These are phyloP conservation scores for Ophion slaviceki DNA, from an alignment of 2,888 invertebrate species.

Conservation along the genomic window DNA sequence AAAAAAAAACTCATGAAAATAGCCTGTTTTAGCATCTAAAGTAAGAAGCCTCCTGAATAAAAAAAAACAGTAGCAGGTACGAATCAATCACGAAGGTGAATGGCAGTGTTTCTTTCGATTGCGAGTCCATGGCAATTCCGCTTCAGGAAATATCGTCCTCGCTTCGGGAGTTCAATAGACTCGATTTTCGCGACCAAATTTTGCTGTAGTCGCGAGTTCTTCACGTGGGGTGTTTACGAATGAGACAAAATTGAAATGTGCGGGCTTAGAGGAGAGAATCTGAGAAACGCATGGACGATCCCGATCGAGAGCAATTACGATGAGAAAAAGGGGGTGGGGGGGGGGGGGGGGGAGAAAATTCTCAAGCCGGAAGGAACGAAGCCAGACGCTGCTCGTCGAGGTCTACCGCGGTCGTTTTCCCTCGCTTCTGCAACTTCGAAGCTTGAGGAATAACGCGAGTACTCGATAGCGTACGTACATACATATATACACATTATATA, in stretches of 20 bases:
- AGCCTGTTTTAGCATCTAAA: no score
- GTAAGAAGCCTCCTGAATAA: no score
- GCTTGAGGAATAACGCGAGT: slow-evolving; percentile 6
- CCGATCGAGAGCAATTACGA: slow-evolving; percentile 65
- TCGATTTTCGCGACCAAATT: slow-evolving; percentile 13
- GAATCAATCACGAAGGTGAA: neutral
- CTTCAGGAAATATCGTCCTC: neutral
- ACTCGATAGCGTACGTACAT: slow-evolving; percentile 13
- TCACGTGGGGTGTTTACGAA: slow-evolving; percentile 3
- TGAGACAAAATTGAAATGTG: neutral
- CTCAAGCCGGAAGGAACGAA: slow-evolving; percentile 63
- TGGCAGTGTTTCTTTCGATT: neutral
- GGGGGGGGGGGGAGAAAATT: slow-evolving; percentile 12
- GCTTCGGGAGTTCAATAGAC: neutral
- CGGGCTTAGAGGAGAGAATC: neutral
- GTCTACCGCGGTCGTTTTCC: slow-evolving; percentile 50
- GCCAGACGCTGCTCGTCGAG: slow-evolving; percentile 57
- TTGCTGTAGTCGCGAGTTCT: neutral
- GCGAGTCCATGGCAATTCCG: neutral
- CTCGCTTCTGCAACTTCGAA: slow-evolving; percentile 35
- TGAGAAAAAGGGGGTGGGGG: slow-evolving; percentile 41
- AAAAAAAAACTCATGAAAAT: no score
- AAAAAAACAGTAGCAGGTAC: no score
- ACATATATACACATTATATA: slow-evolving; percentile 14
- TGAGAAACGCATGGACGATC: slow-evolving; percentile 39